Evolutionary conservation across 1,140 invertebrate genomes (phyloP), one percentile per base, ranked within the genome.

Genomic region (Aphaenogaster rudis): DNA sequence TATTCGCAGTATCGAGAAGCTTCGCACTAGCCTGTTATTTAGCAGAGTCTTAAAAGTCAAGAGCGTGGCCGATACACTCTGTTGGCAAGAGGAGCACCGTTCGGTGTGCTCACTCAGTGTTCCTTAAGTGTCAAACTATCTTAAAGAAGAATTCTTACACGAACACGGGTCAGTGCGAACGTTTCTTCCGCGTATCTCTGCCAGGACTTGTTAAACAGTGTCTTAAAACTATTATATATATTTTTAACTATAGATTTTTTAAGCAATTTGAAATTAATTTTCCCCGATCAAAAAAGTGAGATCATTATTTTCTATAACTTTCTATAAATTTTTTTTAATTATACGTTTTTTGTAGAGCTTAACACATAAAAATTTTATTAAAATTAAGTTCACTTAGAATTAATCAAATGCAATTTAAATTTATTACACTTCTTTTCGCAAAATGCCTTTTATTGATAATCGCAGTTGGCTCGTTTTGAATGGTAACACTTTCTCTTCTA

Each of bases 61-160:
- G 89, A 92, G 91, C 91, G 91, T 92, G 81, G 91, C 91, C 91
- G 91, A 92, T 77, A 92, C 91, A 92, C 89, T 92, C 79, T 86
- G 91, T 92, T 92, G 80, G 91, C 88, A 92, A 92, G 86, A 92
- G 39, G 91, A 92, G 85, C 91, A 92, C 69, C 78, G 76, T 88
- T 42, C 71, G 82, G 63, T 54, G 66, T 78, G 69, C 66, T 66
- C 59, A 45, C 77, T 50, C 82, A 64, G 79, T 80, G 39, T 86
- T 88, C 9, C 13, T 67, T n/a, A 71, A 86, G 63, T 91, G 90
- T 90, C 89, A 84, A 90, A 66, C 77, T 57, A 78, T 86, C 77
- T 64, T 69, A 33, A 80, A 71, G 63, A 59, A 88, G 64, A 59
- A 67, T 71, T 57, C 54, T 63, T 17, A 54, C 77, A 45, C 63